These are phyloP conservation scores for Maniola jurtina DNA, from an alignment of 1,140 invertebrate species.

Conservation along the genomic window DNA sequence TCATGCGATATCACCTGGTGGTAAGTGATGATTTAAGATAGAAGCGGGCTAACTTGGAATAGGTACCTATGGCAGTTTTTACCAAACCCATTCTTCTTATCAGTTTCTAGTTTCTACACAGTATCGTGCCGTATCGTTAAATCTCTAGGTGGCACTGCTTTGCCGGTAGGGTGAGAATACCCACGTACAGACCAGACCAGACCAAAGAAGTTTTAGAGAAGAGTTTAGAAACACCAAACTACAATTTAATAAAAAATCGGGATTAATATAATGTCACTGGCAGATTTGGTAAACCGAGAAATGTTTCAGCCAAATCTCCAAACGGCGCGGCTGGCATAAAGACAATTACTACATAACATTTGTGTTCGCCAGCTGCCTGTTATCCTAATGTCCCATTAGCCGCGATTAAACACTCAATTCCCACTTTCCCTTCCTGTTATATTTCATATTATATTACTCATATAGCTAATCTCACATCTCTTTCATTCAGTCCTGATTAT, in stretches of 20 bases:
- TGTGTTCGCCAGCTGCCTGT: not conserved
- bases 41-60: not conserved
- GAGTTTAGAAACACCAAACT: not conserved
- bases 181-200: too few species aligned
- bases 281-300: slow-evolving; percentile 1
- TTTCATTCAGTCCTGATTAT: too few species aligned
- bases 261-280: not conserved
- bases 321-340: not conserved
- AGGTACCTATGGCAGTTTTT: not conserved
- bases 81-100: not conserved
- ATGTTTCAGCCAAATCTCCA: not conserved
- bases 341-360: slow-evolving; percentile 8
- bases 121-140: not conserved
- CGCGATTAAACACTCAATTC: slow-evolving; percentile 14
- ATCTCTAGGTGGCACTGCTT: not conserved
- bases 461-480: not conserved
- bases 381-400: slow-evolving; percentile 14
- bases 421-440: slow-evolving; percentile 1
- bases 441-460: slow-evolving; percentile 1
- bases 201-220: not conserved
- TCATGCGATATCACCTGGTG: too few species aligned
- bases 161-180: not conserved
- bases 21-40: not conserved
- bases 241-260: too few species aligned
- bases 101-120: not conserved